Evolutionary conservation across 1,140 invertebrate species (phyloP), one percentile per base, ranked within the genome.

Genomic region (Andrena cerasifolii): DNA sequence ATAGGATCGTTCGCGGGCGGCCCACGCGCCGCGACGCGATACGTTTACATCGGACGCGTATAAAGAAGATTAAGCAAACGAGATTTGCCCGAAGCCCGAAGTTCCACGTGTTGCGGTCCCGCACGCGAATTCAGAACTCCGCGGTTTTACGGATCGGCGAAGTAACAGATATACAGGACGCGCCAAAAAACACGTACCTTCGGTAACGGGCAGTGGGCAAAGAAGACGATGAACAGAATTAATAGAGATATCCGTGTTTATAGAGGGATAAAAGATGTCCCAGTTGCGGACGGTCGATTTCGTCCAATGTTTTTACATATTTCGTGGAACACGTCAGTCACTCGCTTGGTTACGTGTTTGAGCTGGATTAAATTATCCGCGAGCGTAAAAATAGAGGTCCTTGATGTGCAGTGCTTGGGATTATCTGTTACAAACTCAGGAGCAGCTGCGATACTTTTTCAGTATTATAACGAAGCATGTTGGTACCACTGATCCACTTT

Each of bases 21-120:
- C 68, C 56, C 68, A 72, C 68, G 68, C 56, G 43, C 18, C 21
- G 21, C 40, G 43, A 76, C 21, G 21, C 40, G 43, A 76, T 76
- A 43, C 40, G n/a, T 68, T 58, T 62, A 43, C 56, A 72, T 75
- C 62, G 63, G 62, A 74, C 54, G 56, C 28, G n/a, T n/a, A 59
- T 28, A 61, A 78, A 74, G 63, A 28, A 62, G 84, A 86, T 88
- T 86, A 83, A 67, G 74, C 78, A 89, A 89, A 89, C 79, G 81
- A 73, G 87, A 87, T 89, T n/a, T 86, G 70, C 59, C 18, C 68
- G 81, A 89, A 86, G 79, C 86, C 81, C 75, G 70, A 70, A 24
- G 71, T 68, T 40, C 80, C 79, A 86, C 85, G 85, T 84, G 79
- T 82, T 71, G 66, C 59, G 21, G 70, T 70, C 4, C 51, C 26